phyloP scores from a whole-genome alignment of 2,888 invertebrate genomes.

The Apamea crenata region DNA sequence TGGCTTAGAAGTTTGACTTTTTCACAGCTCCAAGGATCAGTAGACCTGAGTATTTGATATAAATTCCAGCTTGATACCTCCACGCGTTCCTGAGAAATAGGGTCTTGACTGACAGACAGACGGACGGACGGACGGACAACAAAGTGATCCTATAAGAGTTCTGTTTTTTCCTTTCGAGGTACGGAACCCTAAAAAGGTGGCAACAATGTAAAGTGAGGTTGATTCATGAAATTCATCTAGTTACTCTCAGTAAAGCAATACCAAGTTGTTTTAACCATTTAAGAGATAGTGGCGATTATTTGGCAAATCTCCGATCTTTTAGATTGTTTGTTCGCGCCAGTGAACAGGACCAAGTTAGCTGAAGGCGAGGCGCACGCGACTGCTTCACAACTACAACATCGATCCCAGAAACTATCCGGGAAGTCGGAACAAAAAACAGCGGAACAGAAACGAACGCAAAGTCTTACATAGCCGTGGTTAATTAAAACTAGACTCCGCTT shows the following conservation, averaged over 20 bases:
- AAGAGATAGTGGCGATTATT: background rate
- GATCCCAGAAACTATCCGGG: constrained; percentile 23
- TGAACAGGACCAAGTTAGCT: constrained; percentile 9
- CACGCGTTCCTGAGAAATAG: too few species aligned
- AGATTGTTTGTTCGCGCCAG: background rate
- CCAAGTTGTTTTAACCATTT: background rate
- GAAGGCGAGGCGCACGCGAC: constrained; percentile 6
- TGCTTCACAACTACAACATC: background rate
- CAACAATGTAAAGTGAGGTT: background rate
- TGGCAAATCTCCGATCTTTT: background rate
- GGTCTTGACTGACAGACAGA: too few species aligned
- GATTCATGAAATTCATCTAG: background rate
- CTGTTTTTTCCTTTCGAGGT: too few species aligned
- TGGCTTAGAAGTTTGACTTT: too few species aligned
- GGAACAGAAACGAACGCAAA: constrained; percentile 45
- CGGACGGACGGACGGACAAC: too few species aligned
- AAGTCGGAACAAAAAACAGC: constrained; percentile 58
- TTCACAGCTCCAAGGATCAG: too few species aligned
- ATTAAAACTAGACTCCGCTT: constrained; percentile 65
- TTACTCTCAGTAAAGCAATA: too few species aligned
- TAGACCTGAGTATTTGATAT: too few species aligned
- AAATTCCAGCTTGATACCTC: too few species aligned
- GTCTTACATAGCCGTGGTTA: constrained; percentile 59
- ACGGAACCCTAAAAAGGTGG: background rate
- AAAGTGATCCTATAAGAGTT: too few species aligned